Conservation (phyloP, 53 echinoderm and acorn worm genomes). For the Pentamera pediparva region DNA sequence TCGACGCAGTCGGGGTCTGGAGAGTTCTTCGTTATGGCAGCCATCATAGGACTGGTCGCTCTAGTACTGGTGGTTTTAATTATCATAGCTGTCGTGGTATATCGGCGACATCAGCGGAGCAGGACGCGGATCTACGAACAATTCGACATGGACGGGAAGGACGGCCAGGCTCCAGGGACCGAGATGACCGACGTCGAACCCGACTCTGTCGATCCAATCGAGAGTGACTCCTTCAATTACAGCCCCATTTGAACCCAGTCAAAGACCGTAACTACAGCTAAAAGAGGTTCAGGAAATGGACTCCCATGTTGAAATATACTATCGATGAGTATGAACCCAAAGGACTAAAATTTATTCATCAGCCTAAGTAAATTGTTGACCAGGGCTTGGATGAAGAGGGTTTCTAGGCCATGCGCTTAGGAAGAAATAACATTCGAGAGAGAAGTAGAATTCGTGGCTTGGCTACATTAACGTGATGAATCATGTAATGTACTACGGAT, state of each 20-base stretch:
- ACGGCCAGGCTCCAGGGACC: neutral
- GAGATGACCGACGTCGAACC: neutral
- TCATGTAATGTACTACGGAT: too few species aligned
- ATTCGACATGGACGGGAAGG: slow-evolving; percentile 29
- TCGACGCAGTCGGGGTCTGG: neutral
- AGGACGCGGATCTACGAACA: slow-evolving; percentile 28
- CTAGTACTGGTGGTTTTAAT: neutral
- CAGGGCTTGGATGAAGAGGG: too few species aligned
- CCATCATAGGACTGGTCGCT: neutral
- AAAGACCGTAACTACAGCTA: too few species aligned
- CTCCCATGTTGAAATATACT: too few species aligned
- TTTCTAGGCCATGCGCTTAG: too few species aligned
- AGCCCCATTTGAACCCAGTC: neutral
- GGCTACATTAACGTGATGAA: too few species aligned
- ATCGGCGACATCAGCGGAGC: neutral
- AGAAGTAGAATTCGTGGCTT: too few species aligned
- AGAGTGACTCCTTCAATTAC: slow-evolving; percentile 16
- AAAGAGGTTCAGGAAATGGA: too few species aligned
- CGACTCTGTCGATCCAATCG: neutral
- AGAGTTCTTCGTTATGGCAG: neutral
- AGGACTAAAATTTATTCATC: too few species aligned
- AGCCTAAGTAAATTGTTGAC: too few species aligned
- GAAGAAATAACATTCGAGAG: too few species aligned
- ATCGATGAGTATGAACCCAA: too few species aligned
- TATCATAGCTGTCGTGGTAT: slow-evolving; percentile 10